Percentiles rank a stretch among this genome's conserved stretches.
These are phyloP conservation scores for Geotrupes spiniger DNA, from an alignment of 2,888 invertebrate genomes.

Conservation along the genomic window DNA sequence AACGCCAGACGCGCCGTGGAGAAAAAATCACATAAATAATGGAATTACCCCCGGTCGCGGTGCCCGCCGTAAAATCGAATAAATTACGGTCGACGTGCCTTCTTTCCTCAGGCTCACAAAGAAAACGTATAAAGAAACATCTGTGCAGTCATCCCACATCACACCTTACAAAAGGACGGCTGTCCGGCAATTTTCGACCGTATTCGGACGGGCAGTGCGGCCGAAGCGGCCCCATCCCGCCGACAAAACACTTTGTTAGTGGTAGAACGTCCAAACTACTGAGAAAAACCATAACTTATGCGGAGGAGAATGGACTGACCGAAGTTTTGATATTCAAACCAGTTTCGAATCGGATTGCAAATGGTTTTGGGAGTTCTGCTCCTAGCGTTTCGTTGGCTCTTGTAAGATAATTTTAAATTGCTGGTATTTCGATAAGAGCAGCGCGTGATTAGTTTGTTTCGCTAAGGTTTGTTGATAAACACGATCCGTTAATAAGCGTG, in stretches of 20 bases:
- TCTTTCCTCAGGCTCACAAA: conserved; percentile 20
- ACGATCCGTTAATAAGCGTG: too few relatives aligned
- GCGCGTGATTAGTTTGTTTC: too few relatives aligned
- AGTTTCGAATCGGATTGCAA: not conserved
- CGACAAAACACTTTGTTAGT: conserved; percentile 27
- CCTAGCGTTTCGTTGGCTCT: too few relatives aligned
- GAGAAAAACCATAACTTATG: conserved; percentile 32
- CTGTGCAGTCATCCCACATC: conserved; percentile 30
- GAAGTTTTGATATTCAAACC: not conserved
- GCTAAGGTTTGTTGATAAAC: too few relatives aligned
- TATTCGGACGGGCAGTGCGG: conserved; percentile 12
- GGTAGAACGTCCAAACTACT: conserved; percentile 28
- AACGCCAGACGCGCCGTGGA: not conserved
- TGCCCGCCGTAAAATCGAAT: conserved; percentile 28
- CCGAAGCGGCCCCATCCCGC: conserved; percentile 10
- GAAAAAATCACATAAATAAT: conserved; percentile 33
- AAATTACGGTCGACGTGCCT: conserved; percentile 30
- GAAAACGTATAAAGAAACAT: conserved; percentile 28
- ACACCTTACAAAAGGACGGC: conserved; percentile 29
- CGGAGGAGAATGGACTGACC: conserved; percentile 8
- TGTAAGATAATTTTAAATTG: too few relatives aligned
- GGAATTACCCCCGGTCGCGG: conserved; percentile 28
- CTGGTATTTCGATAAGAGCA: too few relatives aligned
- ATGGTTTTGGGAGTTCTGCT: too few relatives aligned
- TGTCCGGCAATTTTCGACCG: conserved; percentile 23